phyloP scores from a whole-genome alignment of 2,113 vertebrate genomes.

The Cairina moschata region DNA sequence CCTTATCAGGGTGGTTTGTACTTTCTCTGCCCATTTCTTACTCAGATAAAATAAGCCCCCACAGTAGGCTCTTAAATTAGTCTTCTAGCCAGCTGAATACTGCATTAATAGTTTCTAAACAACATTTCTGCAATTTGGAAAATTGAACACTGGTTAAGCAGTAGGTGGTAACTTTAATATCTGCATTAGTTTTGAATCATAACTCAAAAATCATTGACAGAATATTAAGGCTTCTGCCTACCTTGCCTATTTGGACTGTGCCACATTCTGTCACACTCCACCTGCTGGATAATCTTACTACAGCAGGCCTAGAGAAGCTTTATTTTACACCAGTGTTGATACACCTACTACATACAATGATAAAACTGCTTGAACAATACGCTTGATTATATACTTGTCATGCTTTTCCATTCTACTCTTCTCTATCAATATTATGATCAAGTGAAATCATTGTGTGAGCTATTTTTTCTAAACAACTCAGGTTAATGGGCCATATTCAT shows the following conservation, averaged over 20 bases:
- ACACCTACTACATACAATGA: fast-evolving
- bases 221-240: background rate
- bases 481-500: background rate
- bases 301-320: background rate
- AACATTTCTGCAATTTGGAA: background rate
- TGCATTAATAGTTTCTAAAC: background rate
- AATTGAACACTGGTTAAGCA: background rate
- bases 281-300: slow-evolving; percentile 6
- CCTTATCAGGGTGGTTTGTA: background rate
- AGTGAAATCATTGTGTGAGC: background rate
- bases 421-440: background rate
- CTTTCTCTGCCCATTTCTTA: background rate
- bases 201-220: background rate
- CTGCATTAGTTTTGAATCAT: background rate
- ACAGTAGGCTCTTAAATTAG: background rate
- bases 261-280: background rate
- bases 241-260: background rate
- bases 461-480: background rate
- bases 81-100: background rate
- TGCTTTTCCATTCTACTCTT: background rate
- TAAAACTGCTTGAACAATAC: fast-evolving
- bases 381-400: background rate
- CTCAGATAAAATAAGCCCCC: background rate
- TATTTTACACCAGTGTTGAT: fast-evolving
- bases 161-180: background rate